A percentile compares a stretch with the other conserved stretches of the same genome.
These are phyloP conservation scores for Oncorhynchus tshawytscha DNA, from an alignment of 2,113 vertebrate genomes.

Conservation along the genomic window DNA sequence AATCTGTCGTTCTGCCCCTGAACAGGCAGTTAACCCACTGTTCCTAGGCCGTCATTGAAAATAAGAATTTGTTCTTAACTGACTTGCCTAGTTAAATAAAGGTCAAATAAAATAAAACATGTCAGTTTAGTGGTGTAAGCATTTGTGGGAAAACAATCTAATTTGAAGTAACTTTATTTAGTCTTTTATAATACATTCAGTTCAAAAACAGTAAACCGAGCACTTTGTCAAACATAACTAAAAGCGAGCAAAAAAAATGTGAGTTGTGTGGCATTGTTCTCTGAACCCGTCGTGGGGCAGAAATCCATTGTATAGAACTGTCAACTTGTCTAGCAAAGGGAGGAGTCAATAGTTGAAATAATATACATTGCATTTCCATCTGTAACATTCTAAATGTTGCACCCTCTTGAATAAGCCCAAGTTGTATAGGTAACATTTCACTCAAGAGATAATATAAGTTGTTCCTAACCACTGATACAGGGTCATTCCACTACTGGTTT, in stretches of 20 bases:
- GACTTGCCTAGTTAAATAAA: too few species aligned
- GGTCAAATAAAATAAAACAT: background rate
- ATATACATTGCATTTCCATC: too few species aligned
- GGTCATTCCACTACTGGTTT: background rate
- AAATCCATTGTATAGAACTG: too few species aligned
- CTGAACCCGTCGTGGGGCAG: background rate
- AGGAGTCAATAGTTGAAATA: too few species aligned
- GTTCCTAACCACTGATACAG: background rate
- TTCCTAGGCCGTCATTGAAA: too few species aligned
- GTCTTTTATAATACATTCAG: conserved; percentile 76
- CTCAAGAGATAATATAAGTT: too few species aligned
- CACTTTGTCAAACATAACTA: conserved; percentile 51
- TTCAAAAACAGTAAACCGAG: conserved; percentile 64
- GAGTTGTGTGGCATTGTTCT: background rate
- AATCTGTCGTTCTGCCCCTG: too few species aligned
- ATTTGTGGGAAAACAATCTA: background rate
- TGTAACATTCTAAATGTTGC: background rate
- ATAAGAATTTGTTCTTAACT: too few species aligned
- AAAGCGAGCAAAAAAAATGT: conserved; percentile 34
- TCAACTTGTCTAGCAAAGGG: too few species aligned
- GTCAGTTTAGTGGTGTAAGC: background rate
- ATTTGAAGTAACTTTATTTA: conserved; percentile 55
- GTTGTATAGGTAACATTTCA: background rate
- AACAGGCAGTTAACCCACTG: too few species aligned
- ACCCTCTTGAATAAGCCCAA: background rate